Evolutionary conservation across 2,113 vertebrate genomes (phyloP).

Genomic region (Campylomormyrus numenius): DNA sequence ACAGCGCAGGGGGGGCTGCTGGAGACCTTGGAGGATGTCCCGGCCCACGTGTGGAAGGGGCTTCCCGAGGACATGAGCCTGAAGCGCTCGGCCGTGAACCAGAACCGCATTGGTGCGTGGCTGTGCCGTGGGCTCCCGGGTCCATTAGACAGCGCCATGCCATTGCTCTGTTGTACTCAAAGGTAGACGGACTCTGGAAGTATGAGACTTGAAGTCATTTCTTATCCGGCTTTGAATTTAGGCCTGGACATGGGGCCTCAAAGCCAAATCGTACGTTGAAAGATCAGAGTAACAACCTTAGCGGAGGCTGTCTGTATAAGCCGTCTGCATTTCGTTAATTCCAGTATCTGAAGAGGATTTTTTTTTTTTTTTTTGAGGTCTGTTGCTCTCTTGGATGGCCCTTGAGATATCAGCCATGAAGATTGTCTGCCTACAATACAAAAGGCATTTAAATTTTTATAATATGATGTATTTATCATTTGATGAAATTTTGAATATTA

Average conservation of each 20-base stretch:
- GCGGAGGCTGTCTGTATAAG: not conserved
- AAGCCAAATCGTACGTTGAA: not conserved
- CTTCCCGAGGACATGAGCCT: conserved; percentile 54
- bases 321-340: not conserved
- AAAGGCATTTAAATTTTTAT: not conserved
- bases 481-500: not conserved
- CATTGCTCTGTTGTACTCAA: not conserved
- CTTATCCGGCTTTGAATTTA: not conserved
- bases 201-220: not conserved
- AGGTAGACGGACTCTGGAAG: not conserved
- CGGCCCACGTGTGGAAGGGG: conserved; percentile 52
- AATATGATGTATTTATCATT: not conserved
- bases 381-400: not conserved
- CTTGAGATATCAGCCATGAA: not conserved
- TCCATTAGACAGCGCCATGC: not conserved
- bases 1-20: conserved; percentile 36
- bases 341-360: not conserved
- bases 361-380: not conserved
- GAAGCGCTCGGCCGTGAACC: conserved; percentile 47
- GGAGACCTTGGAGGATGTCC: conserved; percentile 52
- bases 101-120: conserved; percentile 51
- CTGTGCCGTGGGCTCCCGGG: not conserved
- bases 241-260: not conserved
- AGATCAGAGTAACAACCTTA: not conserved
- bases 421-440: not conserved